These are phyloP conservation scores for Poicephalus meyeri DNA, from an alignment of 2,113 vertebrate species.

Conservation along the genomic window DNA sequence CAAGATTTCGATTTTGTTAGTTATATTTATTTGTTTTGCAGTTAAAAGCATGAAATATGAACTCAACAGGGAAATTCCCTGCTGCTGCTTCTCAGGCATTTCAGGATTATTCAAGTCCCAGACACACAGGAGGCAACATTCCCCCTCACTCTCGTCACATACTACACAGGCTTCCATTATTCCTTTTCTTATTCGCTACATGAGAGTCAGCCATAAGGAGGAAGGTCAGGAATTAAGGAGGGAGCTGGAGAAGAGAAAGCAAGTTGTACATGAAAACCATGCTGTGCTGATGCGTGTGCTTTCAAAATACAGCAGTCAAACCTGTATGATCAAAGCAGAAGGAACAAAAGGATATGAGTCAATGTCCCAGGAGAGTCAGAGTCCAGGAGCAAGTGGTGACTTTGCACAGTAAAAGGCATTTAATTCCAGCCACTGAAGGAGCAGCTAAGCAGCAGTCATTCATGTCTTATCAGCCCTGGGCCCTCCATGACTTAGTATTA, in stretches of 20 bases:
- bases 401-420: not conserved
- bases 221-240: not conserved
- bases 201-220: not conserved
- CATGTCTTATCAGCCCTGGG: not conserved
- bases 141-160: not conserved
- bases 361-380: not conserved
- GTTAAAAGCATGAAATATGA: not conserved
- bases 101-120: not conserved
- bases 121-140: accelerated
- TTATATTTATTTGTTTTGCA: not conserved
- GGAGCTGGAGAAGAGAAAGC: not conserved
- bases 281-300: not conserved
- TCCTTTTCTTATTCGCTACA: not conserved
- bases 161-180: not conserved
- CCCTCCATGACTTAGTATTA: not conserved
- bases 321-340: not conserved
- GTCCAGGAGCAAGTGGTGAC: not conserved
- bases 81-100: not conserved
- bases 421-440: not conserved
- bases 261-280: not conserved
- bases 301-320: not conserved
- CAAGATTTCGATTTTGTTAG: not conserved
- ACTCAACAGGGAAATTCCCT: not conserved
- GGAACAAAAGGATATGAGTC: not conserved
- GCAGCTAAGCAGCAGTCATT: not conserved